phyloP scores from a whole-genome alignment of 2,797 vertebrate species.

The Pristis pectinata region DNA sequence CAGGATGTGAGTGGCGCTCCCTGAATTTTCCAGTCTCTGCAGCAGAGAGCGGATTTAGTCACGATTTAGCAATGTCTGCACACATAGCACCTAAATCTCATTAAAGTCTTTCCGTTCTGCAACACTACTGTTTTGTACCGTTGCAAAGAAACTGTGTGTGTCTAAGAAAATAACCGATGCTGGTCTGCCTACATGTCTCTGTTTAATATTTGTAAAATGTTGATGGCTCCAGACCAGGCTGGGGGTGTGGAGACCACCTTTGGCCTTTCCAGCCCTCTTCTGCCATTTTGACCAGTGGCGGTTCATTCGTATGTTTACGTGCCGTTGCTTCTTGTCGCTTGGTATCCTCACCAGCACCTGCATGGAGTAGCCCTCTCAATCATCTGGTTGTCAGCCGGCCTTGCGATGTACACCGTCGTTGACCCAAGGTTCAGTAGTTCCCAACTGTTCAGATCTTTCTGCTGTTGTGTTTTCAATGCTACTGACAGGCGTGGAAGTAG shows the following conservation, averaged over 20 bases:
- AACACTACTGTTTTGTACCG: constrained; percentile 84
- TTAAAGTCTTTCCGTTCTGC: constrained; percentile 89
- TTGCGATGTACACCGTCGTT: not conserved
- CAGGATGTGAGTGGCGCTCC: constrained; percentile 67
- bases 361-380: not conserved
- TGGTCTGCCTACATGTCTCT: not conserved
- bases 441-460: not conserved
- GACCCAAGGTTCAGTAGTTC: not conserved
- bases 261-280: not conserved
- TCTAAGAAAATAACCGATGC: not conserved
- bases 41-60: constrained; percentile 90
- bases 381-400: not conserved
- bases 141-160: constrained; percentile 47
- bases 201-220: not conserved
- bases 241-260: not conserved
- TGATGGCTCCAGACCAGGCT: not conserved
- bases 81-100: constrained; percentile 86
- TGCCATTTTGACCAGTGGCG: not conserved
- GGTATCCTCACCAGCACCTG: not conserved
- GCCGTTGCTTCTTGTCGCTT: not conserved
- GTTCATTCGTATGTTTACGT: not conserved
- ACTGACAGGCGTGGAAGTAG: not conserved
- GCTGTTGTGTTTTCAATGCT: not conserved
- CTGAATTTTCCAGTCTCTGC: constrained; percentile 78
- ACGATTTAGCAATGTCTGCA: constrained; percentile 91